Evolutionary conservation across 1,140 invertebrate genomes (phyloP).

Genomic region (Linepithema humile): DNA sequence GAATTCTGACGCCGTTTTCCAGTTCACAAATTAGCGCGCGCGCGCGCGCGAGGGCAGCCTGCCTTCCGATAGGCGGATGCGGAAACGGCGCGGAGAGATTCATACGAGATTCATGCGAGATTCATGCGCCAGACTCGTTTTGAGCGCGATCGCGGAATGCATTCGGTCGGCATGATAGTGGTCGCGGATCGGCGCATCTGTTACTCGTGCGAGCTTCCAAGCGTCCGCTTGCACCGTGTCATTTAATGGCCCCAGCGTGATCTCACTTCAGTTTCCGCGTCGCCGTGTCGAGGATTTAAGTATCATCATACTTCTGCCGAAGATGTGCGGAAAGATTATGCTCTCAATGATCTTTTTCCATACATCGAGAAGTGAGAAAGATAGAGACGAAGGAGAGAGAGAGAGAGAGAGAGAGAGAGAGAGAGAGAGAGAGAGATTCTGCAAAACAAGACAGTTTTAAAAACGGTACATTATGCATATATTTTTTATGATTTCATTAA

Average conservation of each 20-base stretch:
- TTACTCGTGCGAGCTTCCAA: conserved; percentile 27
- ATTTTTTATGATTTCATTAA: not conserved
- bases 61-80: conserved; percentile 56
- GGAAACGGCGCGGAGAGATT: conserved; percentile 26
- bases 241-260: conserved; percentile 30
- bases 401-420: no score
- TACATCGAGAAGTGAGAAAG: no score
- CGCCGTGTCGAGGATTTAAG: not conserved
- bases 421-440: no score
- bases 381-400: no score
- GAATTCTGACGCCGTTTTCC: conserved; percentile 18
- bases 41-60: conserved; percentile 32
- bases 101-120: conserved; percentile 41
- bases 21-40: conserved; percentile 51
- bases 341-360: not conserved
- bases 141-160: conserved; percentile 39
- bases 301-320: not conserved
- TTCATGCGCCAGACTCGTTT: conserved; percentile 41
- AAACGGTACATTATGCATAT: not conserved
- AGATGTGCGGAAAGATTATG: not conserved
- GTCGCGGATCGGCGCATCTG: conserved; percentile 52
- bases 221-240: not conserved
- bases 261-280: conserved; percentile 34
- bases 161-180: conserved; percentile 10
- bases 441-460: not conserved